Conservation (phyloP, 2,113 vertebrate genomes). For the Neopipo cinnamomea region DNA sequence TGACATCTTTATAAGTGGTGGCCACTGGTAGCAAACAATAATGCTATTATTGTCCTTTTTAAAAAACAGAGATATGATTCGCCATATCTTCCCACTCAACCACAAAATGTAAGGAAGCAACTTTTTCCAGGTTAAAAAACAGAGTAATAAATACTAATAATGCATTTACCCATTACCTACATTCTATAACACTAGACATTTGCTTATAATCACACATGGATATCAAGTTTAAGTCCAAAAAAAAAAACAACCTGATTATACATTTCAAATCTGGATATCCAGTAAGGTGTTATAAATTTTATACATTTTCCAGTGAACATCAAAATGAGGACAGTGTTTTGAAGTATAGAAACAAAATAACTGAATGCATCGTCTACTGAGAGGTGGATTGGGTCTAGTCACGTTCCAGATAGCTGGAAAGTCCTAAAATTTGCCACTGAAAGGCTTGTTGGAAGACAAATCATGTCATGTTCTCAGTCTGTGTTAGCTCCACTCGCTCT, state of each 20-base stretch:
- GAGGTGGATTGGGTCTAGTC: not conserved
- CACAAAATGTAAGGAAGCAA: slow-evolving; percentile 32
- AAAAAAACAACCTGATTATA: not conserved
- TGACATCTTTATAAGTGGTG: slow-evolving; percentile 3
- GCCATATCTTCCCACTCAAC: slow-evolving; percentile 14
- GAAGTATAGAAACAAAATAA: slow-evolving; percentile 43
- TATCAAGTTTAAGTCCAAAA: not conserved
- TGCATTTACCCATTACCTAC: slow-evolving; percentile 45
- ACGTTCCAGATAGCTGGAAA: not conserved
- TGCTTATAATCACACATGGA: slow-evolving; percentile 23
- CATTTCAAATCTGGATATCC: slow-evolving; percentile 29
- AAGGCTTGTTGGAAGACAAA: slow-evolving; percentile 41
- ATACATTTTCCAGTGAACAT: slow-evolving; percentile 53
- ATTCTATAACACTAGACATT: slow-evolving; percentile 29
- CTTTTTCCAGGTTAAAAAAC: slow-evolving; percentile 51
- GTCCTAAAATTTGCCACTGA: not conserved
- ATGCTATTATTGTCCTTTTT: not conserved
- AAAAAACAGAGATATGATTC: slow-evolving; percentile 26
- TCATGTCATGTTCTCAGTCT: not conserved
- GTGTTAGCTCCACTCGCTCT: not conserved
- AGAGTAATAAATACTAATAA: slow-evolving; percentile 54
- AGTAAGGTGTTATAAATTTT: slow-evolving; percentile 37
- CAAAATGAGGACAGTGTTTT: slow-evolving; percentile 9
- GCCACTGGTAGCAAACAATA: slow-evolving; percentile 14
- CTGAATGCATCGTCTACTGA: not conserved